Conservation (phyloP, 2,797 vertebrate genomes). For the Lepus townsendii region DNA sequence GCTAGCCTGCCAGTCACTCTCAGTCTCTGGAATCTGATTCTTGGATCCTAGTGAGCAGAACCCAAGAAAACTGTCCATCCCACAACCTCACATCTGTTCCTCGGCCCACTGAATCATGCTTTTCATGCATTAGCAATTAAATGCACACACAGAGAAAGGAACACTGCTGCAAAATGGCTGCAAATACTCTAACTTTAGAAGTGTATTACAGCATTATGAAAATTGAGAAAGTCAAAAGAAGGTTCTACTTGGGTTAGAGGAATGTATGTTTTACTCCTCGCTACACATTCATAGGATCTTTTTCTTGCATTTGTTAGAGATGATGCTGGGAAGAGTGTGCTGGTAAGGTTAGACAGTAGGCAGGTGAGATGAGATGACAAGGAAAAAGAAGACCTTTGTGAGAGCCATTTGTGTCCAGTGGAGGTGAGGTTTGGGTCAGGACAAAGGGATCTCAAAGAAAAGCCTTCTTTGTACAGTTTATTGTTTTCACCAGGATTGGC, state of each 20-base stretch:
- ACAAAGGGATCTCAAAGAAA: background rate
- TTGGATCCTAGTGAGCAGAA: background rate
- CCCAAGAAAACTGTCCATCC: too few species aligned
- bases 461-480: background rate
- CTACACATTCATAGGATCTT: background rate
- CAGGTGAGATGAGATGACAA: background rate
- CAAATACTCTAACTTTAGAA: background rate
- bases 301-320: background rate
- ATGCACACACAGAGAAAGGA: background rate
- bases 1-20: background rate
- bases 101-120: background rate
- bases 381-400: fast-evolving
- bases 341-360: background rate
- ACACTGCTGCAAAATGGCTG: background rate
- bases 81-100: background rate
- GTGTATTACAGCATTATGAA: background rate
- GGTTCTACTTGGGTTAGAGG: background rate
- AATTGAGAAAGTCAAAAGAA: background rate
- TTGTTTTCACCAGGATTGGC: background rate
- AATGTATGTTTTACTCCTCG: background rate
- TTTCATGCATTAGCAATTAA: background rate
- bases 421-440: background rate
- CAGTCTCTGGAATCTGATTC: too few species aligned
- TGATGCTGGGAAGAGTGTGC: background rate
- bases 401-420: fast-evolving